Conservation (phyloP, 2,113 vertebrate species). For the Pollimyrus isidori region DNA sequence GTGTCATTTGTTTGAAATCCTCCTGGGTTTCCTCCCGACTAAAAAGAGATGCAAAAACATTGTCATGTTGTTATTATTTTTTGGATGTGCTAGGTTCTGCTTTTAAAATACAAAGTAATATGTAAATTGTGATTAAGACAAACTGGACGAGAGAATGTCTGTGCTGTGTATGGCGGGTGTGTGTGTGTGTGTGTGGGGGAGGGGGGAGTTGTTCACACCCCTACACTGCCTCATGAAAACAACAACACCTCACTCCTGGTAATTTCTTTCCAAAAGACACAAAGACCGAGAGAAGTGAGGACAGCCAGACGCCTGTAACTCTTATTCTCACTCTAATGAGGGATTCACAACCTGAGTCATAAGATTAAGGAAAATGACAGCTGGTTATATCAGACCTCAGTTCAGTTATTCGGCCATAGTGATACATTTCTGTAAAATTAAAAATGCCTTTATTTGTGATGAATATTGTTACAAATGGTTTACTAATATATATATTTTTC, state of each 20-base stretch:
- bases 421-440: background rate
- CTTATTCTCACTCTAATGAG: constrained; percentile 39
- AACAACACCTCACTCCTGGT: constrained; percentile 14
- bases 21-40: background rate
- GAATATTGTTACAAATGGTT: background rate
- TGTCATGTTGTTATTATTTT: background rate
- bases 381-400: background rate
- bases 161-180: constrained; percentile 31
- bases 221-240: constrained; percentile 44
- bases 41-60: background rate
- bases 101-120: background rate
- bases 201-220: constrained; percentile 26
- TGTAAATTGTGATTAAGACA: constrained; percentile 13
- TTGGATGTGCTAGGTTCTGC: background rate
- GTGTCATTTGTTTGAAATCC: background rate
- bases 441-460: background rate
- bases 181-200: background rate
- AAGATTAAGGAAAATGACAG: background rate
- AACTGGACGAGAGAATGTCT: constrained; percentile 48
- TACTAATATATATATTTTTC: background rate
- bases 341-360: background rate
- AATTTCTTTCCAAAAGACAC: constrained; percentile 67
- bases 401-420: background rate
- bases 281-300: constrained; percentile 55
- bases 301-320: constrained; percentile 29